phyloP scores from a whole-genome alignment of 2,797 vertebrate genomes.

The Anguilla megastoma region DNA sequence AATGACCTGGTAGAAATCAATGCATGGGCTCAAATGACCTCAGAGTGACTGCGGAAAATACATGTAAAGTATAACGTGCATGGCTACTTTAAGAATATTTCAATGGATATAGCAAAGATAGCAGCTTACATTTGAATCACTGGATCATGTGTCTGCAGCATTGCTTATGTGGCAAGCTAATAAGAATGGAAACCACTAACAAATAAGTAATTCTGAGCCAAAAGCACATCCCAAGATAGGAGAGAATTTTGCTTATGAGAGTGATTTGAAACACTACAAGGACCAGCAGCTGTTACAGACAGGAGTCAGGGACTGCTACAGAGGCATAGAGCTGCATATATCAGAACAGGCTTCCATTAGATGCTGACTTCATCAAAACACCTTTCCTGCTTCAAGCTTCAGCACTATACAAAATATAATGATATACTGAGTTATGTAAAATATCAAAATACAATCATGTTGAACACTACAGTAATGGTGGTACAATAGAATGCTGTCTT shows the following conservation, averaged over 20 bases:
- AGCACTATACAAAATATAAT: not conserved
- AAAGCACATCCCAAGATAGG: not conserved
- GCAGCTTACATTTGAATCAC: not conserved
- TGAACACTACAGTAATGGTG: not conserved
- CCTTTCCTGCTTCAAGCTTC: not conserved
- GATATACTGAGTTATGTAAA: too few relatives aligned
- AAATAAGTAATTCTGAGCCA: not conserved
- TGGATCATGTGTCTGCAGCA: not conserved
- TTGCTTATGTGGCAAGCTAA: not conserved
- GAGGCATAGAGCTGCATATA: not conserved
- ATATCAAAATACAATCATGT: not conserved
- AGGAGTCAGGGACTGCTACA: not conserved
- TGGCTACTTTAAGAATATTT: not conserved
- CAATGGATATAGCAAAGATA: not conserved
- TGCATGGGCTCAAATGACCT: not conserved
- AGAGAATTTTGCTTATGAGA: not conserved
- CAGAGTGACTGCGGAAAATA: not conserved
- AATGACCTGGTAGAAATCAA: not conserved
- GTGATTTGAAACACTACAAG: not conserved
- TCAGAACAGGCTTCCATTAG: not conserved
- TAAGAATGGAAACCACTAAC: not conserved
- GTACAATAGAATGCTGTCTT: not conserved
- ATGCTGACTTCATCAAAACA: not conserved
- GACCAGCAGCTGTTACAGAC: not conserved
- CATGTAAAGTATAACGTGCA: not conserved